A percentile compares a stretch with the other conserved stretches of the same genome.
Evolutionary conservation across 2,797 vertebrate species (phyloP).

Genomic region (Rhincodon typus): DNA sequence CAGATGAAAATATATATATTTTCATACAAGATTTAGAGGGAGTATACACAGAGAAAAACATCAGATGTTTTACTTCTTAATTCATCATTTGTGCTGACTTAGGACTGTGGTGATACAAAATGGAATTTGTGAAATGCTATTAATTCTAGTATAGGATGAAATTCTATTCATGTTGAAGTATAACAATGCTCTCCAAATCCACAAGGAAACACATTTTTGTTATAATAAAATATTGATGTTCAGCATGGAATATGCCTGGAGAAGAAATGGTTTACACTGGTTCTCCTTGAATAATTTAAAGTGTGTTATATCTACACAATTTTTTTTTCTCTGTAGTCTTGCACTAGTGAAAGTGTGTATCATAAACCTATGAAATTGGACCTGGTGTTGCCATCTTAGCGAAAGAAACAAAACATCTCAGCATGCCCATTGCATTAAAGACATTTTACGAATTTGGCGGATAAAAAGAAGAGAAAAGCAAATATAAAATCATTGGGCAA

Average conservation of each 20-base stretch:
- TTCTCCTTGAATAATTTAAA: background rate
- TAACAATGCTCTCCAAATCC: background rate
- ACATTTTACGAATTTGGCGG: no score
- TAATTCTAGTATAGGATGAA: background rate
- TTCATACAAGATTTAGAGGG: background rate
- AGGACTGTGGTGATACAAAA: background rate
- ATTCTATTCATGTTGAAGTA: background rate
- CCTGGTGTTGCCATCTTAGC: no score
- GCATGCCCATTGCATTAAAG: background rate
- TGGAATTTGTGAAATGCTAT: background rate
- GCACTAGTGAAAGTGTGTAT: background rate
- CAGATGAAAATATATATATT: background rate
- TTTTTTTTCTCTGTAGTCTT: background rate
- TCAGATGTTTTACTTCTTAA: background rate
- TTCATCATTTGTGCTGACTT: background rate
- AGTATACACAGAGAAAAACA: background rate
- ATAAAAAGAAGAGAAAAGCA: no score
- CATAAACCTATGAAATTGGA: background rate
- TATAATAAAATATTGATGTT: constrained; percentile 14
- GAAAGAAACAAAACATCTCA: background rate
- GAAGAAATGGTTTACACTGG: constrained; percentile 5
- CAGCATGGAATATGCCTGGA: constrained; percentile 12
- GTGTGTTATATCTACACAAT: background rate
- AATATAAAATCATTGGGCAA: background rate
- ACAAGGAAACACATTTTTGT: background rate